phyloP scores from a whole-genome alignment of 2,888 invertebrate species.

The Hecatera dysodea region DNA sequence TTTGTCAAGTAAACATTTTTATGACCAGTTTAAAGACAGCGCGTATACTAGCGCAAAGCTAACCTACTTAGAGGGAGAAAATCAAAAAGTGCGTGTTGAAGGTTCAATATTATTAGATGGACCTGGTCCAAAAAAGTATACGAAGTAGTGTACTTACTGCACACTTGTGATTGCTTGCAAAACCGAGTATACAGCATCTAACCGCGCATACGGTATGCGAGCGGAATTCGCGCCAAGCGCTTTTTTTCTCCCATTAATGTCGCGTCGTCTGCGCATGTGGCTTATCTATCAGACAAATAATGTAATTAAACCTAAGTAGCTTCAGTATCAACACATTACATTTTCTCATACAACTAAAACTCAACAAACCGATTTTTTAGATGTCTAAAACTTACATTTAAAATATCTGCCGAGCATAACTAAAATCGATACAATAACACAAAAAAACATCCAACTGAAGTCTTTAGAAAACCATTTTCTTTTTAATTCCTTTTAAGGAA shows the following conservation, averaged over 20 bases:
- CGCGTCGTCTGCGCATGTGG: background rate
- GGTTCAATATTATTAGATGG: background rate
- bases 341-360: constrained; percentile 31
- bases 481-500: constrained; percentile 43
- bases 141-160: background rate
- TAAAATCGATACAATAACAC: constrained; percentile 17
- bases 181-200: background rate
- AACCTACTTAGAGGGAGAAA: constrained; percentile 14
- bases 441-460: constrained; percentile 25
- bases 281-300: background rate
- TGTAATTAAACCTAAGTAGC: background rate
- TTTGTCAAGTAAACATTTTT: background rate
- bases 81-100: background rate
- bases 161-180: background rate
- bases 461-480: constrained; percentile 32
- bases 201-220: background rate
- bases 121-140: background rate
- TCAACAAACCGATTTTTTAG: constrained; percentile 2
- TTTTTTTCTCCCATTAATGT: background rate
- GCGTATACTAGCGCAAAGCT: constrained; percentile 13
- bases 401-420: constrained; percentile 9
- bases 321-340: background rate
- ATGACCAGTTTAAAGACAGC: constrained; percentile 9
- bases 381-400: constrained; percentile 24
- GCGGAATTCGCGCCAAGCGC: background rate